Base-by-base conservation (phyloP, 2,888 invertebrate species). In the Prosopocoilus inquinatus region DNA sequence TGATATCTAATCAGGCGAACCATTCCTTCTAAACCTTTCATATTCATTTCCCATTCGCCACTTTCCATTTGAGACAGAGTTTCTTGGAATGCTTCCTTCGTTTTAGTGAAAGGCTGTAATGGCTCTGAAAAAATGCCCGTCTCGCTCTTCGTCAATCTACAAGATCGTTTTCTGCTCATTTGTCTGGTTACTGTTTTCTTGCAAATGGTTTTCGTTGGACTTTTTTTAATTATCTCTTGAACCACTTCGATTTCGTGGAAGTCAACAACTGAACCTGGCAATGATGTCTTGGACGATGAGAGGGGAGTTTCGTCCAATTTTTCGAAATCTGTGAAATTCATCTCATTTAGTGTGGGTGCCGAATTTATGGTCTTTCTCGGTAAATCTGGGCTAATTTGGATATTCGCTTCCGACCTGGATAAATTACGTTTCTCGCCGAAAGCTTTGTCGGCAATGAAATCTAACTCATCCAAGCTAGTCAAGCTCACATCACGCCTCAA, bases 11-110 rank as follows among this genome's bases (percentile, higher is more conserved):
- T 85, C 15, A 94, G 76, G 35, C 88, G 81, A 33, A 88, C 87
- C 51, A 89, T 78, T 50, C 84, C 82, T 49, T 84, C 82, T 16
- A 94, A 78, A 0, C 90, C 90, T 56, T 85, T 84, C 65, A 93
- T 84, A 38, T 87, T 87, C 3, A 84, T 81, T 74, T 93, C 91
- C 94, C 93, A 93, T 69, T 90, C 90, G 58, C 84, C 81, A 55
- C 82, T 84, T 66, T 90, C 90, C 15, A 91, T 78, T 60, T 90
- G 85, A 34, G 77, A 70, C 50, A 87, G 79, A 41, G 86, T 84
- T 56, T 85, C 84, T 12, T 82, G 80, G 9, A 89, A 71, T 0
- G 83, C 84, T 38, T 85, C 85, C 58, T 86, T 84, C 0, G 88
- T 85, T 67, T 86, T 87, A 12, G 82, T 82, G 63, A 83, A 82